Conservation (phyloP, 92 coral and sea anemone species). For the Phenganax marumi region DNA sequence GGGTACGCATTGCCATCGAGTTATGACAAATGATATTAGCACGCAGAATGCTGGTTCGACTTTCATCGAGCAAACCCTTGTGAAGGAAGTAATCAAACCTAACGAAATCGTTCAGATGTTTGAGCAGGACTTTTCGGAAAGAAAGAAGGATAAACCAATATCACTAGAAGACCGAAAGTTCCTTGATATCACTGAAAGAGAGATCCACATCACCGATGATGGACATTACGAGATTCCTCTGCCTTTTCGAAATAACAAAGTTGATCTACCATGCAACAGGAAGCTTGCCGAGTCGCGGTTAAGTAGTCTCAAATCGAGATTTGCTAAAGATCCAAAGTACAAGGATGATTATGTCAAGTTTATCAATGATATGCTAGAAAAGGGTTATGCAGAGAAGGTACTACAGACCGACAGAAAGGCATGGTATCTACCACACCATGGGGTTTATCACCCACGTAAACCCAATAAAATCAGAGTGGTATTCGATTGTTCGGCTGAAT, state of each 20-base stretch:
- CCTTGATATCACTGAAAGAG: slow-evolving; percentile 33
- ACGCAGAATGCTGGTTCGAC: slow-evolving; percentile 28
- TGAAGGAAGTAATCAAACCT: slow-evolving; percentile 58
- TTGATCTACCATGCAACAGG: slow-evolving; percentile 51
- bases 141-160: slow-evolving; percentile 1
- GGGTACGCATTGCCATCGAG: not conserved
- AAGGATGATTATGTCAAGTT: slow-evolving; percentile 43
- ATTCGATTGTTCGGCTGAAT: slow-evolving; percentile 44
- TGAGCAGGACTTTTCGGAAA: slow-evolving; percentile 55
- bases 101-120: slow-evolving; percentile 36
- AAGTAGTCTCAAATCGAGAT: slow-evolving; percentile 34
- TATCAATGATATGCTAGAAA: slow-evolving; percentile 48
- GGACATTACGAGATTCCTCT: slow-evolving; percentile 63
- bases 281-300: slow-evolving; percentile 49
- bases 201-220: slow-evolving; percentile 14
- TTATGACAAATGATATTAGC: not conserved
- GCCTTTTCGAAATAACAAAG: slow-evolving; percentile 18
- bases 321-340: slow-evolving; percentile 16
- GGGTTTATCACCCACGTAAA: slow-evolving; percentile 45
- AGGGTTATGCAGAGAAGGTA: slow-evolving; percentile 48
- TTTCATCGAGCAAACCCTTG: slow-evolving; percentile 10
- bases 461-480: slow-evolving; percentile 47
- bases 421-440: slow-evolving; percentile 59
- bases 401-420: slow-evolving; percentile 25
- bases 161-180: slow-evolving; percentile 56